phyloP scores from a whole-genome alignment of 1,140 invertebrate genomes.

The Lepidurus couesii region DNA sequence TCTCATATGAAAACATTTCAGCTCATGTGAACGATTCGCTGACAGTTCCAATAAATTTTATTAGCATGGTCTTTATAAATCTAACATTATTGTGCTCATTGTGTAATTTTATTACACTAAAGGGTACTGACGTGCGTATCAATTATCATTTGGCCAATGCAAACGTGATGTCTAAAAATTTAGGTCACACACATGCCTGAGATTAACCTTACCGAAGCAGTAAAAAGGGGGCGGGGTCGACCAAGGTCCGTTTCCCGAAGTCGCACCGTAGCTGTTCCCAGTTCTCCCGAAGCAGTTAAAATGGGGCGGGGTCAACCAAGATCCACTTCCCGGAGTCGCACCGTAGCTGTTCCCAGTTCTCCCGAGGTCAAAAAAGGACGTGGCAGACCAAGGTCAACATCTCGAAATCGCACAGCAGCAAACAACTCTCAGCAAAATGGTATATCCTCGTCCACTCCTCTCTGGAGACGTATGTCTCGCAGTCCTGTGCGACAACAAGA shows the following conservation, averaged over 20 bases:
- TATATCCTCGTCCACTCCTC: too few relatives aligned
- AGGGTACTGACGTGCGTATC: too few relatives aligned
- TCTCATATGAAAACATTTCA: too few relatives aligned
- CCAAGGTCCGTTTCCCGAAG: not conserved
- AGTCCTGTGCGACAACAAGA: too few relatives aligned
- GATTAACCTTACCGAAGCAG: not conserved
- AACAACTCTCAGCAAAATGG: not conserved
- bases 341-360: not conserved
- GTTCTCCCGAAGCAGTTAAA: not conserved
- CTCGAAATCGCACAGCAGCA: not conserved
- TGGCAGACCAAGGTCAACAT: not conserved
- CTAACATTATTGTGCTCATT: too few relatives aligned
- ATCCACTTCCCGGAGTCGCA: not conserved
- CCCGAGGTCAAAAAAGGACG: not conserved
- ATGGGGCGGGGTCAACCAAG: not conserved
- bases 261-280: not conserved
- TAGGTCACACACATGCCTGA: not conserved
- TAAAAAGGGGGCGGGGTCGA: not conserved
- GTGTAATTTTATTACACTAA: too few relatives aligned
- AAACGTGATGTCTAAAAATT: not conserved
- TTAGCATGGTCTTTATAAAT: too few relatives aligned
- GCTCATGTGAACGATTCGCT: too few relatives aligned
- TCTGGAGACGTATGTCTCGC: too few relatives aligned
- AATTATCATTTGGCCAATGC: too few relatives aligned
- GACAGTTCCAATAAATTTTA: too few relatives aligned